A percentile compares a stretch with the other conserved stretches of the same genome.
Conservation (phyloP, 2,113 vertebrate species). For the Mobula birostris region DNA sequence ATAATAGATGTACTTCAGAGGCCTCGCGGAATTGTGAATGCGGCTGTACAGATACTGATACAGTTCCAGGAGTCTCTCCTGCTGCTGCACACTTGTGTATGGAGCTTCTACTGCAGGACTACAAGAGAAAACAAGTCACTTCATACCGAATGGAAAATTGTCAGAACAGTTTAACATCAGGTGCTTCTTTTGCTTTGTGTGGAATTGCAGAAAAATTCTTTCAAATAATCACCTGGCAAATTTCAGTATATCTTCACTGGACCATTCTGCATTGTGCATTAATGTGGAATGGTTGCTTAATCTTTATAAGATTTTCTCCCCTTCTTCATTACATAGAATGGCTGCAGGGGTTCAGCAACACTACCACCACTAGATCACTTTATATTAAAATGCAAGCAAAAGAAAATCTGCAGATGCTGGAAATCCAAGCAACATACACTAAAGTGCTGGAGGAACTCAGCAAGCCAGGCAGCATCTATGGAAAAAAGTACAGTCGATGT, state of each 20-base stretch:
- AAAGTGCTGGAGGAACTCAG: too few relatives aligned
- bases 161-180: neutral
- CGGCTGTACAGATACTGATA: conserved; percentile 91
- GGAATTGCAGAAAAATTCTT: neutral
- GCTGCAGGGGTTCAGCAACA: too few relatives aligned
- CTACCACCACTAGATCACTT: too few relatives aligned
- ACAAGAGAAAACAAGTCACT: neutral
- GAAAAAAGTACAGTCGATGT: too few relatives aligned
- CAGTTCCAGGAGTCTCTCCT: conserved; percentile 77
- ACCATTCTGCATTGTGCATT: neutral
- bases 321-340: too few relatives aligned
- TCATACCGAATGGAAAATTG: neutral
- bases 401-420: too few relatives aligned
- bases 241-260: neutral
- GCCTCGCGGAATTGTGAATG: conserved; percentile 81
- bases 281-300: too few relatives aligned
- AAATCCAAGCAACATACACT: too few relatives aligned
- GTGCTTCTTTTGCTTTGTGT: neutral
- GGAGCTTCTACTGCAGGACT: conserved; percentile 83
- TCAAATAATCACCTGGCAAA: neutral
- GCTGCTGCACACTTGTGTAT: conserved; percentile 73
- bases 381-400: too few relatives aligned
- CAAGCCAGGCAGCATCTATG: too few relatives aligned
- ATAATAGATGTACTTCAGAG: conserved; percentile 81
- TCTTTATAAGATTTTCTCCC: too few relatives aligned